phyloP scores from a whole-genome alignment of 2,888 invertebrate species.

The Leptinotarsa juncta region DNA sequence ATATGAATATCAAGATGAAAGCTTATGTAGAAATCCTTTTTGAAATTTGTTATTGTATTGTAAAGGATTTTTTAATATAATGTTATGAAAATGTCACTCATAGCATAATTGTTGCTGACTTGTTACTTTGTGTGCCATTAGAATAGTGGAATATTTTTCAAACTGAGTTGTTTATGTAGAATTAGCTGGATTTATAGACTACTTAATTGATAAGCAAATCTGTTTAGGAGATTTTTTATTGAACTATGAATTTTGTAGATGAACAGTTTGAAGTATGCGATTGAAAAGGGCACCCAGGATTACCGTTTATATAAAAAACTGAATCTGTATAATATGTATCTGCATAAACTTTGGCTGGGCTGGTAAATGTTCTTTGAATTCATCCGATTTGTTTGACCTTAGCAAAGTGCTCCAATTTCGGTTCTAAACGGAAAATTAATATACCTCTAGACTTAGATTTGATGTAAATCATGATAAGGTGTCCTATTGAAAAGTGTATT shows the following conservation, averaged over 20 bases:
- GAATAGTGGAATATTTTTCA: background rate
- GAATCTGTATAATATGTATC: too few relatives aligned
- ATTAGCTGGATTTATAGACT: background rate
- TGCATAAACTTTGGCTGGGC: too few relatives aligned
- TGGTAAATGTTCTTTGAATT: too few relatives aligned
- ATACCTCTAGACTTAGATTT: too few relatives aligned
- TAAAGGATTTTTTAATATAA: slow-evolving; percentile 1
- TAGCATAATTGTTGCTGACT: slow-evolving; percentile 1
- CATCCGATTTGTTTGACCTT: too few relatives aligned
- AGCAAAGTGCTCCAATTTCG: too few relatives aligned
- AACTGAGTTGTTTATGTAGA: background rate
- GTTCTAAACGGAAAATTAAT: too few relatives aligned
- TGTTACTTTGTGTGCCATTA: slow-evolving; percentile 4
- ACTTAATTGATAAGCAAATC: background rate
- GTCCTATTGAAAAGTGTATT: too few relatives aligned
- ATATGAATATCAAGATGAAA: slow-evolving; percentile 41
- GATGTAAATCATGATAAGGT: too few relatives aligned
- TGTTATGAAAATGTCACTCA: slow-evolving; percentile 15
- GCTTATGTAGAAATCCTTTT: slow-evolving; percentile 44
- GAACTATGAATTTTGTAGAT: too few relatives aligned
- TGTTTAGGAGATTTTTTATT: background rate
- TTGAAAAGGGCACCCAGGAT: background rate
- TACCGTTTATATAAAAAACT: too few relatives aligned
- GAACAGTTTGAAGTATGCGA: too few relatives aligned
- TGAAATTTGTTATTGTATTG: slow-evolving; percentile 30